A percentile compares a stretch with the other conserved stretches of the same genome.
phyloP scores from a whole-genome alignment of 1,140 invertebrate species.

The Ctenoplectra terminalis region DNA sequence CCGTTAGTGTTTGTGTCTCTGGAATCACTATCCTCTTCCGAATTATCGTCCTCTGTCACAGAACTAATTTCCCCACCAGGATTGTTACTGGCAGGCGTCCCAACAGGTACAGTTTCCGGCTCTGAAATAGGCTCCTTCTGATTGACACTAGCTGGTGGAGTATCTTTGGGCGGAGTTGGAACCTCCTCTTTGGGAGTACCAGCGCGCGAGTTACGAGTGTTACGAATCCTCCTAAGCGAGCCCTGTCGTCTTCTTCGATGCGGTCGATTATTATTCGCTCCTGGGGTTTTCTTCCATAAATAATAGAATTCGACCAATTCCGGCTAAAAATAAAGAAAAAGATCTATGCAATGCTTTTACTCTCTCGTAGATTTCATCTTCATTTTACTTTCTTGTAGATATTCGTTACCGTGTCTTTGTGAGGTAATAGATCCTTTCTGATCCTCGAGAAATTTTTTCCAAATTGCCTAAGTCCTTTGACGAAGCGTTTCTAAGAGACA shows the following conservation, averaged over 20 bases:
- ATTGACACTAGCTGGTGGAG: conserved; percentile 78
- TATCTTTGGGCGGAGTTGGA: conserved; percentile 81
- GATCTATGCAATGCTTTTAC: background rate
- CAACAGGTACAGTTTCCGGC: conserved; percentile 73
- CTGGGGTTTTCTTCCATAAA: conserved; percentile 99
- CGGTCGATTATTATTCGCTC: conserved; percentile 96
- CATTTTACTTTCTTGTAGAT: background rate
- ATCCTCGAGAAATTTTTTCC: conserved; percentile 99
- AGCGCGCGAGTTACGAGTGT: conserved; percentile 88
- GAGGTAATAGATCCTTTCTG: conserved; percentile 96
- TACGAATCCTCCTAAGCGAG: conserved; percentile 94
- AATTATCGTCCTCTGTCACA: conserved; percentile 96
- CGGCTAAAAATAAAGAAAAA: conserved; percentile 84
- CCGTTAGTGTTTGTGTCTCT: conserved; percentile 86
- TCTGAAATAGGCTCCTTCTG: conserved; percentile 75
- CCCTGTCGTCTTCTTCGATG: conserved; percentile 94
- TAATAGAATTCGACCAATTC: conserved; percentile 99
- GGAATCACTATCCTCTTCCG: conserved; percentile 96
- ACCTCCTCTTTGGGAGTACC: conserved; percentile 86
- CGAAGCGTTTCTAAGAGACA: conserved; percentile 92
- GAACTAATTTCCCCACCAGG: conserved; percentile 91
- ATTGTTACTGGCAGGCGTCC: conserved; percentile 75
- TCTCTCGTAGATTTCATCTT: background rate
- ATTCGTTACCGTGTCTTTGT: conserved; percentile 94
- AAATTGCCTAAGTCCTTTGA: conserved; percentile 98